phyloP scores from a whole-genome alignment of 2,113 vertebrate species.

The Kryptolebias marmoratus region DNA sequence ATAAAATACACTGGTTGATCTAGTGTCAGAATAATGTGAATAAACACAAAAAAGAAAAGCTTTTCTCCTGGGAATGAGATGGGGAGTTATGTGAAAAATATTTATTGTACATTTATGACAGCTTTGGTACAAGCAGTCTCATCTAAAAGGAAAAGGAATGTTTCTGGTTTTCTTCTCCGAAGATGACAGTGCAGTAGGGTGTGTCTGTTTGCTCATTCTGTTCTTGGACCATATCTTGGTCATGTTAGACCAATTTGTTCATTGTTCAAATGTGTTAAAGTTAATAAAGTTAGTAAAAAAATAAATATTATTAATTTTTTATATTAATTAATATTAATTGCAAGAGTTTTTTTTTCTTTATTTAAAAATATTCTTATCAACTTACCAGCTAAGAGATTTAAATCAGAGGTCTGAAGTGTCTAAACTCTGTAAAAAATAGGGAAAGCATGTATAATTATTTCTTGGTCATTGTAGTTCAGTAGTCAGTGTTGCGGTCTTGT shows the following conservation, averaged over 20 bases:
- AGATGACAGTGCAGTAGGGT: conserved; percentile 42
- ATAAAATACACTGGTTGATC: conserved; percentile 44
- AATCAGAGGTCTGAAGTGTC: background rate
- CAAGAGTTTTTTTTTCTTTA: background rate
- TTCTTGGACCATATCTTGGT: background rate
- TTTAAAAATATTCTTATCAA: background rate
- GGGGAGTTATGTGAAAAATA: conserved; percentile 31
- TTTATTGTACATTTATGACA: conserved; percentile 11
- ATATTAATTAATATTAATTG: background rate
- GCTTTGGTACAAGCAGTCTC: conserved; percentile 3
- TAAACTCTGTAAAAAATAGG: no score
- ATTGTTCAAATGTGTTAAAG: no score
- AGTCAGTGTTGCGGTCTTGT: no score
- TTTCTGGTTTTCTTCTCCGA: conserved; percentile 44
- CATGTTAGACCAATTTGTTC: no score
- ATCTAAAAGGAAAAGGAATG: conserved; percentile 14
- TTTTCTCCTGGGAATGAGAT: conserved; percentile 32
- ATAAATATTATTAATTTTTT: no score
- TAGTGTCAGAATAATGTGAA: conserved; percentile 38
- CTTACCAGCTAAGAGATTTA: background rate
- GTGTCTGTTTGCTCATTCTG: conserved; percentile 2
- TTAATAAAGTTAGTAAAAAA: no score
- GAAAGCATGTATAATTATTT: conserved; percentile 15
- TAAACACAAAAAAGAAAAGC: conserved; percentile 29
- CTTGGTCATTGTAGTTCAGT: background rate